phyloP scores from a whole-genome alignment of 2,888 invertebrate species.

The Lasioglossum figueresi region DNA sequence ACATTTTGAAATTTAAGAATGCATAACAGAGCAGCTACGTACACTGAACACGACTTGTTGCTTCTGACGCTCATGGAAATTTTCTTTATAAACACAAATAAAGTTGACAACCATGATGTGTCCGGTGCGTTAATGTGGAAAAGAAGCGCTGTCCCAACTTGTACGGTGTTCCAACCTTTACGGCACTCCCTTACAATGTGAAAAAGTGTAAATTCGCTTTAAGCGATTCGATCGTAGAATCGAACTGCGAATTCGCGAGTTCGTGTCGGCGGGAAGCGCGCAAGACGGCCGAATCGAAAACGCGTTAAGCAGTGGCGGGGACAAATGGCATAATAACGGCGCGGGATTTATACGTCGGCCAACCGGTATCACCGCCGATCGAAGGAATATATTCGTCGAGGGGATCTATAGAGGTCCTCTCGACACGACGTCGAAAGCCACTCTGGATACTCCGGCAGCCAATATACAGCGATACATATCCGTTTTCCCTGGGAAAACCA shows the following conservation, averaged over 20 bases:
- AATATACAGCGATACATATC: slow-evolving; percentile 68
- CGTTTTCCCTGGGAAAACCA: slow-evolving; percentile 68
- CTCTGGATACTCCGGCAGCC: slow-evolving; percentile 59
- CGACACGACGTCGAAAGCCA: slow-evolving; percentile 67
- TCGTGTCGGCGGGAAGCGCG: neutral
- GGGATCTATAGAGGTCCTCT: slow-evolving; percentile 54
- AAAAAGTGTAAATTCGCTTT: neutral
- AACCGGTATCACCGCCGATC: slow-evolving; percentile 43
- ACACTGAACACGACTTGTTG: too few relatives aligned
- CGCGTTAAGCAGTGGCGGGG: neutral
- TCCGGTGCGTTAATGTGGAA: too few relatives aligned
- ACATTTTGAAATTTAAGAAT: too few relatives aligned
- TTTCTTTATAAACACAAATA: too few relatives aligned
- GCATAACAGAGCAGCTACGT: too few relatives aligned
- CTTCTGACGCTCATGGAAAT: too few relatives aligned
- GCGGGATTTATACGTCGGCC: slow-evolving; percentile 24
- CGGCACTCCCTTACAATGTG: neutral
- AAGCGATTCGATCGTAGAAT: neutral
- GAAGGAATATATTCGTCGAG: slow-evolving; percentile 65
- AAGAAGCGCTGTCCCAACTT: too few relatives aligned
- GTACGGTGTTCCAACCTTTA: too few relatives aligned
- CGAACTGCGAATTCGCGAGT: neutral
- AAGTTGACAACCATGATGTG: too few relatives aligned
- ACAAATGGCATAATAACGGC: slow-evolving; percentile 19
- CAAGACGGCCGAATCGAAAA: slow-evolving; percentile 1